phyloP scores from a whole-genome alignment of 2,797 vertebrate species.

The Momotus momota region DNA sequence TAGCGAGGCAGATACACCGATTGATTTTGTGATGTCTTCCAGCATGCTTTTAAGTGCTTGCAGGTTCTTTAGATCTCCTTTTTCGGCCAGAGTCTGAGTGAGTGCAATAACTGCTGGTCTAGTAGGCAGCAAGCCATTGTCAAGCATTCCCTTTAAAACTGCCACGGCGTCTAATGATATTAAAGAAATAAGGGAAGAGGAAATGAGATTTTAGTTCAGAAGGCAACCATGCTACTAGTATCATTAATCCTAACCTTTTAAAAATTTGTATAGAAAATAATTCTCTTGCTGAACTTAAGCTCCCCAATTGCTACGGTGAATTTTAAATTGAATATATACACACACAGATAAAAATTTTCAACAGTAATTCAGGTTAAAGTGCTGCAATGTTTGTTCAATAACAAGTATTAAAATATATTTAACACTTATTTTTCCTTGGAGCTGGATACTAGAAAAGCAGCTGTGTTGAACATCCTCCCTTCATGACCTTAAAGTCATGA shows the following conservation, averaged over 20 bases:
- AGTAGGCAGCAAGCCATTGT: conserved; percentile 74
- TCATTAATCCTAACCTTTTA: background rate
- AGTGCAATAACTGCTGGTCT: conserved; percentile 76
- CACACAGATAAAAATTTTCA: background rate
- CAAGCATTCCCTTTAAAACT: conserved; percentile 78
- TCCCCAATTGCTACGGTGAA: background rate
- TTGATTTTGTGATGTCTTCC: conserved; percentile 1
- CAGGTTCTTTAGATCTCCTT: conserved; percentile 82
- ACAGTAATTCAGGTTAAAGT: background rate
- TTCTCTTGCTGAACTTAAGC: background rate
- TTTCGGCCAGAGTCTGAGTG: conserved; percentile 78
- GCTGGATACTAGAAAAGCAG: background rate
- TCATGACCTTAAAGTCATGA: background rate
- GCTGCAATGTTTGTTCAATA: background rate
- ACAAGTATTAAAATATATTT: background rate
- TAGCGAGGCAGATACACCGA: conserved; percentile 83
- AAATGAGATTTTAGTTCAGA: background rate
- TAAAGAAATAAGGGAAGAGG: background rate
- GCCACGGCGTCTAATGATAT: conserved; percentile 81
- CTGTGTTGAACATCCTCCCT: background rate
- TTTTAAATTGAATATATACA: background rate
- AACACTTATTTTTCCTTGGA: background rate
- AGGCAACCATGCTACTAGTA: background rate
- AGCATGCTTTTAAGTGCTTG: conserved; percentile 78
- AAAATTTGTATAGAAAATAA: background rate